Base-by-base conservation (phyloP, 1,140 invertebrate genomes). In the Psilanteris sp. region DNA sequence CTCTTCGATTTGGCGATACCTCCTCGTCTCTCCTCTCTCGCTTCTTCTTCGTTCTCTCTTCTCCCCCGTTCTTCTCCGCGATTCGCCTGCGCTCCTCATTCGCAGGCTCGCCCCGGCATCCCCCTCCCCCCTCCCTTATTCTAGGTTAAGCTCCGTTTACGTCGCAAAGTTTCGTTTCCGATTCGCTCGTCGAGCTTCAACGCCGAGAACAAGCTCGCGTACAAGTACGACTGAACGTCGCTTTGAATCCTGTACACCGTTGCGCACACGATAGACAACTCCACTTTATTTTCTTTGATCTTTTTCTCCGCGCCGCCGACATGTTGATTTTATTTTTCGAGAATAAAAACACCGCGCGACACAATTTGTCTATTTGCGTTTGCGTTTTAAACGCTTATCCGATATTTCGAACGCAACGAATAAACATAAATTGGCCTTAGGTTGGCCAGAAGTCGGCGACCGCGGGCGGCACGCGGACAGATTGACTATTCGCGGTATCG, bases 121-220 rank as follows among this genome's bases (percentile, higher is more conserved):
- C n/a, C n/a, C n/a, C n/a, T 36, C 43, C 34, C 29, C 36, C 37
- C 37, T 31, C 34, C 29, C 26, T n/a, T 24, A 27, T 20, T 54
- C 18, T 26, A 20, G 81, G 76, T 79, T 84, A 85, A 86, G 77
- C 81, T 82, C 77, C 82, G 79, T 86, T 86, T 81, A 81, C 80
- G 79, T 77, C 70, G 76, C 78, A 75, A 81, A 85, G 67, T 86
- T 86, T 82, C 80, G 77, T 79, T 75, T 81, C 55, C 67, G 54
- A 82, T 80, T 83, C 70, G 74, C 67, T 61, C 79, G 78, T 50
- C 46, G 72, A 67, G 57, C 48, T 70, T 70, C 64, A 16, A 50
- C 71, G 59, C 31, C 59, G 54, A 41, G 46, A 55, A 66, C 75
- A 77, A 77, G 75, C 62, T 59, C 57, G 73, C 36, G 31, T 62